These are phyloP conservation scores for Climacteris rufus DNA, from an alignment of 2,113 vertebrate species.

Conservation along the genomic window DNA sequence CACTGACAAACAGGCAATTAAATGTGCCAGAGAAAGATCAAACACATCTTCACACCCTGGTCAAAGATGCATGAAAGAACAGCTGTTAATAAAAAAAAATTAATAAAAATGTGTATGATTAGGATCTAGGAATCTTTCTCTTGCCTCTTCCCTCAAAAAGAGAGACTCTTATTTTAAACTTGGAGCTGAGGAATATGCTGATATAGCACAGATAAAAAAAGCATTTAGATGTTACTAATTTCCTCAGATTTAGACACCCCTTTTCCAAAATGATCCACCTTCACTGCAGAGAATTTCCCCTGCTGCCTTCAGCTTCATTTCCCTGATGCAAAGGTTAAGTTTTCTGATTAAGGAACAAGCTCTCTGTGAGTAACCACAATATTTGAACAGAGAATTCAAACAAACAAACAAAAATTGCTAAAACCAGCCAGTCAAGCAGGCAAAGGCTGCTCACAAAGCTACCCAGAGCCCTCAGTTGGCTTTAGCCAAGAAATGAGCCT, in stretches of 20 bases:
- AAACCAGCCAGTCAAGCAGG: not conserved
- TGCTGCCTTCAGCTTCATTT: not conserved
- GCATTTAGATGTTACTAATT: not conserved
- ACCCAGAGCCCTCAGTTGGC: fast-evolving
- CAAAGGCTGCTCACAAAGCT: not conserved
- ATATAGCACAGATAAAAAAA: not conserved
- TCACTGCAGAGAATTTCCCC: not conserved
- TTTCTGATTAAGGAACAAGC: not conserved
- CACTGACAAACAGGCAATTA: not conserved
- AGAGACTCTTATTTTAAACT: not conserved
- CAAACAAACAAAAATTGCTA: not conserved
- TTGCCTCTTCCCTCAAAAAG: not conserved
- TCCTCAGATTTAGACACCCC: not conserved
- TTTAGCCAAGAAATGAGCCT: not conserved
- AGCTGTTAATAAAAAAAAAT: not conserved
- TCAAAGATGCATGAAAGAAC: not conserved
- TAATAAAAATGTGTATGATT: not conserved
- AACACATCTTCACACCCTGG: not conserved
- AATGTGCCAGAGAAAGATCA: not conserved
- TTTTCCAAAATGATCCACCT: not conserved
- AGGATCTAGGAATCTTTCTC: fast-evolving
- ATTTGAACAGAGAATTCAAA: not conserved
- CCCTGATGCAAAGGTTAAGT: not conserved
- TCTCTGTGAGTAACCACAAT: not conserved
- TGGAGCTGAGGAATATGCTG: not conserved